Base-by-base conservation (phyloP, 2,113 vertebrate species). In the Podocnemis expansa region DNA sequence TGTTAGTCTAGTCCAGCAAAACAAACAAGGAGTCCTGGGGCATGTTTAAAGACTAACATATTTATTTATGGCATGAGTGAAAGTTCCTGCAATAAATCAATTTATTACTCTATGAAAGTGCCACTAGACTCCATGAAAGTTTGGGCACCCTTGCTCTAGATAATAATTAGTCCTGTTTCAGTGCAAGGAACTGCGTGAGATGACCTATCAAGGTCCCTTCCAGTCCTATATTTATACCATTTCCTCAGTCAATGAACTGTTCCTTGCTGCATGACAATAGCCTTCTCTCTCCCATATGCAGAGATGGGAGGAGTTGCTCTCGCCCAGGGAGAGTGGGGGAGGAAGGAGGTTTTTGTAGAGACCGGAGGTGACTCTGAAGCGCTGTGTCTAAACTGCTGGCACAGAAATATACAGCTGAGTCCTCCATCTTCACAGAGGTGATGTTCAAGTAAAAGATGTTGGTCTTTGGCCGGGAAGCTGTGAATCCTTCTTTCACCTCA, bases 361-460 rank as follows among this genome's bases (percentile, higher is more conserved):
- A 89, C 75, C 83, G 67, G 82, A 93, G 88, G 70, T 89, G 85
- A 91, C 80, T 82, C 73, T 93, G 92, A 87, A 79, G 56, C 8
- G 45, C 96, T 97, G 97, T 97, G 97, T 63, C 51, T 80, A 52
- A 13, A 90, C 91, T 97, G 78, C 97, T 97, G n/a, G 94, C 96
- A 87, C 97, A 98, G 82, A 97, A 93, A 83, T 98, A 97, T 82
- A 82, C 0, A 22, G 91, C 93, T 3, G 96, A 95, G 76, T 98
- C 25, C 41, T 86, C 93, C 84, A 5, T 13, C 29, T 79, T 91
- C 55, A 84, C 80, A 10, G 97, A 82, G 4, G 56, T 60, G 88
- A 98, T 89, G 52, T 80, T 85, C 91, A 97, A 75, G 34, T 5
- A 1, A 88, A 97, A 98, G 6, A 31, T 10, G 0, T 17, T 0